Base-by-base conservation (phyloP, 2,888 invertebrate genomes). In the Mayetiola destructor region DNA sequence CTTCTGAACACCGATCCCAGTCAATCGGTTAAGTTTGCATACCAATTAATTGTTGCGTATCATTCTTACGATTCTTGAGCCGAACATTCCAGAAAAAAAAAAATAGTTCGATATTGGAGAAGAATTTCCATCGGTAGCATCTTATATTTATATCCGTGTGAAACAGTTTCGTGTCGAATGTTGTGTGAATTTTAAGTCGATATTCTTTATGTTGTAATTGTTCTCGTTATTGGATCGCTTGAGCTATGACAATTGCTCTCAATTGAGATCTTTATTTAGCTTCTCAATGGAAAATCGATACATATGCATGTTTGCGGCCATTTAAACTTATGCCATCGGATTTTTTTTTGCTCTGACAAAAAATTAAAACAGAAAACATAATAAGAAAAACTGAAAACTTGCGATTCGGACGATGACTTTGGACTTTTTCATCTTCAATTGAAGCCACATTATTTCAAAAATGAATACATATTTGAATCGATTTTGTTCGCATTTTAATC, bases 361-460 rank as follows among this genome's bases (percentile, higher is more conserved):
- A n/a, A n/a, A n/a, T n/a, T n/a, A n/a, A n/a, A n/a, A n/a, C n/a
- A n/a, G n/a, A n/a, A 37, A 37, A 37, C n/a, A 37, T 37, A 23
- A 9, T 2, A 8, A 40, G 14, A 39, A 3, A 39, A 6, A 18
- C 10, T 21, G 27, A 48, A 48, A 48, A 48, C 23, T 48, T 48
- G 48, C 48, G 48, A 48, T 48, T 48, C 48, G 48, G 48, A 48
- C 48, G 27, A 48, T 48, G 48, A 48, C 48, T 48, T 48, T 48
- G 23, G n/a, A 27, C 27, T 48, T 37, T 48, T 48, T 48, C 48
- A 23, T n/a, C 48, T n/a, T 48, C n/a, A 48, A n/a, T 23, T 27
- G 27, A n/a, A n/a, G n/a, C n/a, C 20, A n/a, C 48, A n/a, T 48
- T 48, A n/a, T 27, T 16, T 12, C 12, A 8, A 32, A 32, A n/a